Percentiles rank a stretch among this genome's conserved stretches.
Conservation (phyloP, 2,113 vertebrate species). For the Hemichromis elongatus region DNA sequence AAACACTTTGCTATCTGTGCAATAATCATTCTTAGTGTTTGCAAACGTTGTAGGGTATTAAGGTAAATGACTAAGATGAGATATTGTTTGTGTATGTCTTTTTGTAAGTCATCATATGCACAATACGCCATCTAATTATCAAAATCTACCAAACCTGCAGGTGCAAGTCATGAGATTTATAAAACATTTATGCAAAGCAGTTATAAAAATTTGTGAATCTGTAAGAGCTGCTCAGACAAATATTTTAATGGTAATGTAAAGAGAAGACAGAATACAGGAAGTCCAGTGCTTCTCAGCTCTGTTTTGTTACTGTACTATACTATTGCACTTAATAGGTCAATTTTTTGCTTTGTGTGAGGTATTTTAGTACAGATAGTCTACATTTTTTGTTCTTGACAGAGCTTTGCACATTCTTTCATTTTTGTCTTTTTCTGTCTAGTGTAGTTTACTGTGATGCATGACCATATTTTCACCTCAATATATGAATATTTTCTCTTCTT, state of each 20-base stretch:
- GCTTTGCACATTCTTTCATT: neutral
- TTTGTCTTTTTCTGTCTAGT: neutral
- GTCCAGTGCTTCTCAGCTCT: neutral
- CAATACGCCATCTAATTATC: neutral
- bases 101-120: neutral
- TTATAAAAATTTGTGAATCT: fast-evolving
- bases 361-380: fast-evolving
- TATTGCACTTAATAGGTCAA: fast-evolving
- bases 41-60: fast-evolving
- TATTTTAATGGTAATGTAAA: neutral
- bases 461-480: neutral
- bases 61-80: neutral
- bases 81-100: neutral
- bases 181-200: neutral
- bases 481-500: neutral
- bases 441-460: neutral
- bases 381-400: neutral
- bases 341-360: neutral
- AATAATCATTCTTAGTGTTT: neutral
- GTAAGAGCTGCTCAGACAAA: neutral
- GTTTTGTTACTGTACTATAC: fast-evolving
- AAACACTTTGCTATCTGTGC: neutral
- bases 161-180: neutral
- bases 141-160: neutral
- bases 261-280: neutral